Base-by-base conservation (phyloP, 2,113 vertebrate species). In the Ammodytes marinus region DNA sequence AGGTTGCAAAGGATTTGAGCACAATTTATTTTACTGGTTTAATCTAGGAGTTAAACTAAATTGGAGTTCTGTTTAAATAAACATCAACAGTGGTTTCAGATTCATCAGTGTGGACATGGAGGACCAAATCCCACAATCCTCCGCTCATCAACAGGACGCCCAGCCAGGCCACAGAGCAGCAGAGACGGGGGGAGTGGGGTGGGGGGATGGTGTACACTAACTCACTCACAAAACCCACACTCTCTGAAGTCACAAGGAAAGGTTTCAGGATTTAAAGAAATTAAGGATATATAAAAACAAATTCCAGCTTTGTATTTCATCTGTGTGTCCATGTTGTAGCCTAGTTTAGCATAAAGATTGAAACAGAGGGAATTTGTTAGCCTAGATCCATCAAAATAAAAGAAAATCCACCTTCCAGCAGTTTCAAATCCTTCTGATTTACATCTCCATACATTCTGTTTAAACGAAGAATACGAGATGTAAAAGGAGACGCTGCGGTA, bases 161-260 rank as follows among this genome's bases (percentile, higher is more conserved):
- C 59, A 79, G 84, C 82, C 40, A 64, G 84, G 86, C 67, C 79
- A 82, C 67, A 80, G 75, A 69, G 75, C 88, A 85, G 76, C 80
- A 61, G 52, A 39, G 46, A 60, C 8, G 27, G 17, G 50, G 45
- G 10, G 17, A 17, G 57, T 17, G 14, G n/a, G 13, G 43, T 42
- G 47, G 54, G 27, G 17, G 43, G 17, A 53, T 47, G 39, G 0
- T 47, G 3, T 11, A 84, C 83, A 67, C 73, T 40, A 39, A 68
- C 60, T 27, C 52, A 75, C 49, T 37, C 76, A 52, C 42, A 83
- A 39, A 80, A 69, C 8, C 19, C 69, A 14, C 11, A 76, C 66
- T 55, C 43, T 0, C 50, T 54, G 60, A 70, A 55, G 55, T 15
- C 45, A 87, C 77, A 79, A 83, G 71, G 79, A 83, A 73, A 17